A percentile compares a stretch with the other conserved stretches of the same genome.
Conservation (phyloP, 2,888 invertebrate genomes). For the Lycia hirtaria region DNA sequence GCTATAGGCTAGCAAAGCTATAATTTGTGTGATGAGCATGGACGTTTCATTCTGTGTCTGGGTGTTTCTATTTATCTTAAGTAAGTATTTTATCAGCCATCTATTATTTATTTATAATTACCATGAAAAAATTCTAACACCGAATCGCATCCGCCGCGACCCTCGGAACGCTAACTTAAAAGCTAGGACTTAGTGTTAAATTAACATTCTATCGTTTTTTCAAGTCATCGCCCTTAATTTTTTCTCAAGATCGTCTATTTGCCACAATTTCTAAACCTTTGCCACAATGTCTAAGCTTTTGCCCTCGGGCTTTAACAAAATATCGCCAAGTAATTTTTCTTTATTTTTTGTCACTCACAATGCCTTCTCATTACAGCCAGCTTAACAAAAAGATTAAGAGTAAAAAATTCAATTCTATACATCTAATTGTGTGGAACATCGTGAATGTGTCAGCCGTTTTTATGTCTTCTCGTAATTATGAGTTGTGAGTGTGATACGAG, state of each 20-base stretch:
- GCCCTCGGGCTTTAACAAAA: conserved; percentile 14
- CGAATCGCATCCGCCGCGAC: too few species aligned
- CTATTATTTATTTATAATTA: too few species aligned
- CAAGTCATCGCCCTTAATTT: neutral
- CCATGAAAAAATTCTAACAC: too few species aligned
- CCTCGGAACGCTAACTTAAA: too few species aligned
- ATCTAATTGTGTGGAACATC: conserved; percentile 49
- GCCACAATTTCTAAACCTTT: conserved; percentile 5
- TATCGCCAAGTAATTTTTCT: conserved; percentile 9
- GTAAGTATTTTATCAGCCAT: too few species aligned
- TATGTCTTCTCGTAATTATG: conserved; percentile 12
- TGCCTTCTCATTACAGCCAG: conserved; percentile 45
- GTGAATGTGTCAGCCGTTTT: conserved; percentile 46
- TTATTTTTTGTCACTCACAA: conserved; percentile 43
- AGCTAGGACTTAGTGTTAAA: too few species aligned
- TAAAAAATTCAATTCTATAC: conserved; percentile 28
- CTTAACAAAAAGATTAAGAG: conserved; percentile 50
- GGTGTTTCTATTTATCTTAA: too few species aligned
- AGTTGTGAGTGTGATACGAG: conserved; percentile 19
- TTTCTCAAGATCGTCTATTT: conserved; percentile 9
- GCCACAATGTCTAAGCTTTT: too few species aligned
- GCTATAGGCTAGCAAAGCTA: too few species aligned
- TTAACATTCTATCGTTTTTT: too few species aligned
- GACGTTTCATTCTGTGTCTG: too few species aligned
- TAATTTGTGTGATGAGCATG: too few species aligned